Conservation (phyloP, 1,140 invertebrate species). For the Aphelinus atriplicis region DNA sequence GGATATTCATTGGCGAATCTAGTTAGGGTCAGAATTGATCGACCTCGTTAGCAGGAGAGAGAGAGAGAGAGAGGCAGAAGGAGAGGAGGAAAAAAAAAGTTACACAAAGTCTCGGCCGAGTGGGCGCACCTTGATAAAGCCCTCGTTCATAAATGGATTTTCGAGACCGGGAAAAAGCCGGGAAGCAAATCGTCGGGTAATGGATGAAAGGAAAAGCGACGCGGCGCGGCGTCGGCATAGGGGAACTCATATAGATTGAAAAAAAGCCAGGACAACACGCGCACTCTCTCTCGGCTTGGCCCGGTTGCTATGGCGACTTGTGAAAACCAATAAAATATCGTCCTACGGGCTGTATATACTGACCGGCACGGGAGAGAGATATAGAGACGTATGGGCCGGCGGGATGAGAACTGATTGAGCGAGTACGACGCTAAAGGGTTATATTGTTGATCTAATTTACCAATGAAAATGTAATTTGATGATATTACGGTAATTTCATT, state of each 20-base stretch:
- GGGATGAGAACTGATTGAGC: too few relatives aligned
- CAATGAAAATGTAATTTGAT: too few relatives aligned
- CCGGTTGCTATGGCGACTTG: constrained; percentile 57
- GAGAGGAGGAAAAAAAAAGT: background rate
- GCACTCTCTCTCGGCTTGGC: constrained; percentile 22
- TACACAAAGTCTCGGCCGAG: too few relatives aligned
- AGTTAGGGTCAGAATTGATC: too few relatives aligned
- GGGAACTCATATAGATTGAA: constrained; percentile 40
- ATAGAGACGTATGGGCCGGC: too few relatives aligned
- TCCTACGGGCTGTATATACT: constrained; percentile 20
- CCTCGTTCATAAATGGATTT: constrained; percentile 16
- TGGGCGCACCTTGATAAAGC: constrained; percentile 2
- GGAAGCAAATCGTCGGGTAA: constrained; percentile 55
- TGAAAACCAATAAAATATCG: constrained; percentile 59
- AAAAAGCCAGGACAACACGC: constrained; percentile 29
- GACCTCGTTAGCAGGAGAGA: background rate
- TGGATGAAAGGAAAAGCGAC: constrained; percentile 50
- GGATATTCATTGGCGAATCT: too few relatives aligned
- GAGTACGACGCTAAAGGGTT: too few relatives aligned
- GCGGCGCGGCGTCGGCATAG: constrained; percentile 32
- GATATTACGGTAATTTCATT: too few relatives aligned
- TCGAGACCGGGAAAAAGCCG: constrained; percentile 33
- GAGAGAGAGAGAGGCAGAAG: background rate
- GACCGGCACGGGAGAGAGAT: too few relatives aligned
- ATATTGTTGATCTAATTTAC: too few relatives aligned